phyloP scores from a whole-genome alignment of 2,113 vertebrate genomes.

The Cephalopterus ornatus region DNA sequence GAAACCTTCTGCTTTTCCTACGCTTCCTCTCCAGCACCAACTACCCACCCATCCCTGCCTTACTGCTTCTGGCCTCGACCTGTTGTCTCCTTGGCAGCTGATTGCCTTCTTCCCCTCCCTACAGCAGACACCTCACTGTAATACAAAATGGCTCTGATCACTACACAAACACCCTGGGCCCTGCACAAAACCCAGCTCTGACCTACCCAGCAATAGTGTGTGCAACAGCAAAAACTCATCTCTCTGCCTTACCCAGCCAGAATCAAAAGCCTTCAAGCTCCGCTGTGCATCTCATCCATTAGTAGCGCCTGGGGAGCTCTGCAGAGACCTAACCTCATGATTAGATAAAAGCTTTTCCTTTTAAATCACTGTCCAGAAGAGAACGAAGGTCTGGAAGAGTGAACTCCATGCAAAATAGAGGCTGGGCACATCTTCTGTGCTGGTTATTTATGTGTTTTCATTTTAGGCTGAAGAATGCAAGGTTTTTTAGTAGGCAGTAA shows the following conservation, averaged over 20 bases:
- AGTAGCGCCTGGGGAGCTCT: not conserved
- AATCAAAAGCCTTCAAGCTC: not conserved
- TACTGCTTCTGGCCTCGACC: accelerated
- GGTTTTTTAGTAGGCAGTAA: not conserved
- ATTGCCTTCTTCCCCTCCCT: not conserved
- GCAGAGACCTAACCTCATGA: not conserved
- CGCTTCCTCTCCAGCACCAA: not conserved
- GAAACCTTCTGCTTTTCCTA: not conserved
- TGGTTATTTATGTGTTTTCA: not conserved
- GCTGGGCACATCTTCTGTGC: not conserved
- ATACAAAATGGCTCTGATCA: not conserved
- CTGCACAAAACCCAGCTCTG: not conserved
- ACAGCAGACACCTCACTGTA: not conserved
- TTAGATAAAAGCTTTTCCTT: slow-evolving; percentile 64
- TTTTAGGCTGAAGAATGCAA: not conserved
- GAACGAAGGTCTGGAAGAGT: not conserved
- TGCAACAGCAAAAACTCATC: not conserved
- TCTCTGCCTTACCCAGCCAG: not conserved
- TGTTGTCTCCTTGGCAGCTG: accelerated
- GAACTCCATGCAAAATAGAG: not conserved
- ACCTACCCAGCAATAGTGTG: not conserved
- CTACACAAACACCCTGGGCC: accelerated
- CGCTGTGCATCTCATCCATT: slow-evolving; percentile 22
- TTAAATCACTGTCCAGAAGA: slow-evolving; percentile 40
- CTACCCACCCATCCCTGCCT: accelerated